Base-by-base conservation (phyloP, 2,888 invertebrate genomes). In the Campoplex capitator region DNA sequence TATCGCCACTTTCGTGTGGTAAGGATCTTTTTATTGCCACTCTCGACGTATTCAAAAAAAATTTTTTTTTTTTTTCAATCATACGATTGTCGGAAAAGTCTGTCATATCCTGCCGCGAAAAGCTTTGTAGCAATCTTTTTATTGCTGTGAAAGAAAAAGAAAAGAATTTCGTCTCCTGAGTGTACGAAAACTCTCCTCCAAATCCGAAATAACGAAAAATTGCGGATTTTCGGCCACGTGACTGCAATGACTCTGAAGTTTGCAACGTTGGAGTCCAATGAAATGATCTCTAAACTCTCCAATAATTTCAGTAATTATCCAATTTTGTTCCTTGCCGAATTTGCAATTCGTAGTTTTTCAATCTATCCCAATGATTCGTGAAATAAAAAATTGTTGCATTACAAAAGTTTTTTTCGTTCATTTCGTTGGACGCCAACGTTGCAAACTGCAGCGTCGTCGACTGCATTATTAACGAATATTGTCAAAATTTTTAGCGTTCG, bases 1-100 rank as follows among this genome's bases (percentile, higher is more conserved):
- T 54, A 56, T 70, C 56, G 28, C 23, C 56, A 54, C 51, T 71
- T 28, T 48, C 32, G 48, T 48, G 7, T 48, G 7, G 71, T 48
- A 32, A 51, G 71, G 28, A 71, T 32, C n/a, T 71, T 71, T 71
- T 71, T 35, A 71, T 71, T 18, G 51, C 35, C 32, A 16, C 71
- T 51, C 18, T 18, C 18, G 71, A 32, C 23, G 45, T 70, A 70
- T 45, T 13, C 13, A 6, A 23, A 45, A 1, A 45, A 45, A 1
- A 45, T 70, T 28, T 70, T 70, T 28, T 70, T 45, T 70, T n/a
- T 28, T 42, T 23, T 45, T n/a, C 45, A 23, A 0, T 23, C 23
- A 23, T 6, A 9, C 42, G 23, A 45, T 68, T 28, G 45, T 70
- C 45, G 45, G 70, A 28, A 70, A 70, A 70, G 45, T 45, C 45